Evolutionary conservation across 1,140 invertebrate species (phyloP), one percentile per base, ranked within the genome.

Genomic region (Lasioglossum baleicum): DNA sequence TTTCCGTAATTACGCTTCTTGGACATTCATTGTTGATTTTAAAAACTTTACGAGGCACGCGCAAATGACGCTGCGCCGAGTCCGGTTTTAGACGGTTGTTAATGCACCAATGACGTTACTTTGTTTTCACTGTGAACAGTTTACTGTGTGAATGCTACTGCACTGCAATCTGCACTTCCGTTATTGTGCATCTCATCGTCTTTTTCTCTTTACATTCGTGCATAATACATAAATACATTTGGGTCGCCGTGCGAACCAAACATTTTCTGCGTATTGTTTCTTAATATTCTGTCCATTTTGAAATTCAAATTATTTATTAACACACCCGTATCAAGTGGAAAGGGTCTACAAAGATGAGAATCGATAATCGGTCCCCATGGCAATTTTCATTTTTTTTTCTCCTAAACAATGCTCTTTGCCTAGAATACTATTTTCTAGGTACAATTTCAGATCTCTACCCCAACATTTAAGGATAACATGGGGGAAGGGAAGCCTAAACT

Each of bases 141-240:
- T 56, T 66, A 79, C 10, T 48, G 17, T 58, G 17, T 35, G 68
- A 61, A 78, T 20, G 61, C 48, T 44, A 78, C 42, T 56, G 22
- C 48, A 63, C 64, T 44, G 17, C 48, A 31, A 63, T 65, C 48
- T 53, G 42, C 42, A 15, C 22, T 48, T 11, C 2, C 48, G 11
- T 66, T 67, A 65, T 68, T 80, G 17, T 64, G 75, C 80, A 83
- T 61, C 75, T 61, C 75, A 35, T 63, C 60, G 51, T 75, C 13
- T 65, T 60, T 75, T 48, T 73, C 20, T 75, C 10, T 73, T 75
- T 82, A 51, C 65, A 69, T 81, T 81, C 72, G 73, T 66, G 78
- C 67, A 61, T 83, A 71, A 69, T 17, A 63, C 89, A 89, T 90
- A 90, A 86, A 86, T 90, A 89, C 83, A 89, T 89, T 90, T 90